Percentiles rank a stretch among this genome's conserved stretches.
These are phyloP conservation scores for Dromaius novaehollandiae DNA, from an alignment of 2,113 vertebrate species.

Conservation along the genomic window DNA sequence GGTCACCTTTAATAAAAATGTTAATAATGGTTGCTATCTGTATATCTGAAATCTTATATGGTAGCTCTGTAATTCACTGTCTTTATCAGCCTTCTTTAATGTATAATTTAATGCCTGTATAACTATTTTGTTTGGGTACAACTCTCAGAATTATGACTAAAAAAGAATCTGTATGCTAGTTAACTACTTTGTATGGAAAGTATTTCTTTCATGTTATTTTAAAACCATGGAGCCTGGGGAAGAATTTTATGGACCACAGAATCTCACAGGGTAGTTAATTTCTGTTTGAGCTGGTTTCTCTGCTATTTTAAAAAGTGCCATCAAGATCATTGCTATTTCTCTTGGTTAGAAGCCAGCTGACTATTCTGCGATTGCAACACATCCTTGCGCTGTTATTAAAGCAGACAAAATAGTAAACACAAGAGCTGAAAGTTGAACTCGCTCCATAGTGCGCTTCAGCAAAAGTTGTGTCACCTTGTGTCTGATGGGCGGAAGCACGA, in stretches of 20 bases:
- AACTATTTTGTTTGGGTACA: constrained; percentile 61
- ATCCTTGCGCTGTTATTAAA: background rate
- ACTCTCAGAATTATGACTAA: constrained; percentile 31
- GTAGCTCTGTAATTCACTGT: constrained; percentile 37
- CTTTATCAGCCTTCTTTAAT: constrained; percentile 58
- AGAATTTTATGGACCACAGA: constrained; percentile 57
- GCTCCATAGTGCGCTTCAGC: background rate
- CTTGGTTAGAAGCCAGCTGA: constrained; percentile 39
- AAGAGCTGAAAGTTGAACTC: background rate
- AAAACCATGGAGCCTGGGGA: constrained; percentile 46
- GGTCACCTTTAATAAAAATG: constrained; percentile 57
- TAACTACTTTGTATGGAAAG: constrained; percentile 58
- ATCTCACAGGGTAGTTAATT: constrained; percentile 46
- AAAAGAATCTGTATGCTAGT: constrained; percentile 22
- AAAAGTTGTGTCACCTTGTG: background rate
- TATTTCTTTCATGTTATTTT: constrained; percentile 69
- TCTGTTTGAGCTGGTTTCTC: constrained; percentile 59
- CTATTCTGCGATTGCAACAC: constrained; percentile 29
- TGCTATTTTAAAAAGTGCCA: constrained; percentile 60
- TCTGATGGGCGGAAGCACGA: background rate
- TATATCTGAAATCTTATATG: constrained; percentile 28
- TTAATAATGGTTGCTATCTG: constrained; percentile 52
- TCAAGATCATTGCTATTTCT: constrained; percentile 53
- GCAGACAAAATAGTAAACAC: background rate
- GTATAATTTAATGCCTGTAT: constrained; percentile 62